Evolutionary conservation across 1,140 invertebrate species (phyloP), one percentile per base, ranked within the genome.

Genomic region (Drosophila murphyi): DNA sequence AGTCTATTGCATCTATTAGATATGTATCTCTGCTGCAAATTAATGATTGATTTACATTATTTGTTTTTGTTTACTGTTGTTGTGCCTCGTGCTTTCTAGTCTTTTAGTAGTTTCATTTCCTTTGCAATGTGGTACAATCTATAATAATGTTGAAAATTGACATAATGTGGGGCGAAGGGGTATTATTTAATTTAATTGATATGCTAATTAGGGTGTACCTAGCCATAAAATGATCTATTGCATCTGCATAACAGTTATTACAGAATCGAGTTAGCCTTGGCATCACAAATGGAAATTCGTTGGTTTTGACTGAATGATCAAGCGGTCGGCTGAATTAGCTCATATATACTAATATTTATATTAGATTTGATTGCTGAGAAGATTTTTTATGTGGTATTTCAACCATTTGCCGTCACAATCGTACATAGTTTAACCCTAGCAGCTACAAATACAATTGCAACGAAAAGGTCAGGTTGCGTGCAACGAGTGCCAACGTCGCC

Each of bases 1-100:
- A 85, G 73, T 73, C 56, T 78, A 55, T 78, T 47, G 55, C 61
- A 78, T 82, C 51, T 70, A 56, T 50, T 37, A 80, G 56, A 85
- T 85, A 78, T 70, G 81, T 80, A 83, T 83, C 81, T 71, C n/a
- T 69, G 60, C 65, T 50, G 59, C 64, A 69, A 76, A 85, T 86
- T 78, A 85, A 81, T 86, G 62, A 85, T 85, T 85, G 82, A 63
- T 67, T 77, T 77, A 69, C 57, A 61, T 79, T 70, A 47, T 48
- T 61, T 47, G 6, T 5, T 39, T n/a, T 41, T 61, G 12, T 12
- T 39, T 45, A 3, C 31, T 37, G 72, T 78, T 78, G 59, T 67
- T 60, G 60, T 70, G 61, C 55, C 31, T 79, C 7, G 56, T 57
- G 73, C 51, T 69, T 67, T 57, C 43, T 60, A 51, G 64, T 41